Evolutionary conservation across 2,113 vertebrate species (phyloP).

Genomic region (Cochlearius cochlearius): DNA sequence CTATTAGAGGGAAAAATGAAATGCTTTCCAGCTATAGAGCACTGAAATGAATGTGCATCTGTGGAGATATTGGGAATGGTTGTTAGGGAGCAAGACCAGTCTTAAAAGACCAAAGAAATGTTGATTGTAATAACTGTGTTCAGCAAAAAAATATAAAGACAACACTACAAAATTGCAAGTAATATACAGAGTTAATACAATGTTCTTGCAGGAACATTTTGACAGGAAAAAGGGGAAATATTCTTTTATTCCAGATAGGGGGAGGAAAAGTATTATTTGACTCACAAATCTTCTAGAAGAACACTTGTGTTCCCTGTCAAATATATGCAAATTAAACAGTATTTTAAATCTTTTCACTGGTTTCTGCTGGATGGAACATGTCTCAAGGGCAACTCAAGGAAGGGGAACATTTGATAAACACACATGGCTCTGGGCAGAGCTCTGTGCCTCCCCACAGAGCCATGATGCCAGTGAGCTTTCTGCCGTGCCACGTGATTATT

Average conservation of each 20-base stretch:
- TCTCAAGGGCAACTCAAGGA: not conserved
- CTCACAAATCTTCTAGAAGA: not conserved
- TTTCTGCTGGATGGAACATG: not conserved
- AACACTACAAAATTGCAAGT: not conserved
- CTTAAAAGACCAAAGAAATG: not conserved
- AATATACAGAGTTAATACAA: not conserved
- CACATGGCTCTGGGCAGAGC: not conserved
- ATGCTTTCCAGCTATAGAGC: not conserved
- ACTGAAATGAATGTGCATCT: not conserved
- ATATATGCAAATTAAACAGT: not conserved
- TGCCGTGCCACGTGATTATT: not conserved
- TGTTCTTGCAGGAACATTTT: not conserved
- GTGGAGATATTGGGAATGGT: not conserved
- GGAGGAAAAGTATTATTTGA: not conserved
- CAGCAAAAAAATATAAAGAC: not conserved
- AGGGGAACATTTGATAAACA: slow-evolving; percentile 4
- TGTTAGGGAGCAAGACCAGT: not conserved
- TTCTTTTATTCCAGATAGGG: not conserved
- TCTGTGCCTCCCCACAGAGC: not conserved
- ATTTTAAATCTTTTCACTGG: not conserved
- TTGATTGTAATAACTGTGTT: not conserved
- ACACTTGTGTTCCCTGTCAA: not conserved
- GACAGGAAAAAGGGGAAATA: not conserved
- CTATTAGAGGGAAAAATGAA: not conserved
- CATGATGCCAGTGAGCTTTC: not conserved